phyloP scores from a whole-genome alignment of 53 echinoderm and acorn worm species.

The Holothuria leucospilota region DNA sequence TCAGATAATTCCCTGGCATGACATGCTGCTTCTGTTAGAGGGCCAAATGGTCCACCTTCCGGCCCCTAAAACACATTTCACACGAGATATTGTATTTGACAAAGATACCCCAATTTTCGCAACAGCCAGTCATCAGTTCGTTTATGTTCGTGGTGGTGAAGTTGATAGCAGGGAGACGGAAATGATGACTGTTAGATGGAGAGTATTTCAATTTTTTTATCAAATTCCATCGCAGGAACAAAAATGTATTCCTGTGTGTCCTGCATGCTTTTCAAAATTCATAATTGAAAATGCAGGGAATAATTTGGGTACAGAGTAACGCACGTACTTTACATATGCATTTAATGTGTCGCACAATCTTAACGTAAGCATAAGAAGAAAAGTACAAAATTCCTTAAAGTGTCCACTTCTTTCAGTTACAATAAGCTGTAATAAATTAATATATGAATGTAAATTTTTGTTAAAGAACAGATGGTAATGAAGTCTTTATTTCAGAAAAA shows the following conservation, averaged over 20 bases:
- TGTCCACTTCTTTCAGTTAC: too few species aligned
- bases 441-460: too few species aligned
- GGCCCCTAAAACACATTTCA: constrained; percentile 56
- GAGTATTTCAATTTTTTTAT: constrained; percentile 3
- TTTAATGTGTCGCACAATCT: too few species aligned
- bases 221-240: neutral
- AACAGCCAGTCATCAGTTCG: constrained; percentile 41
- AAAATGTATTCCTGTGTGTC: neutral
- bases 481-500: too few species aligned
- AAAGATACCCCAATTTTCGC: constrained; percentile 49
- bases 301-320: neutral
- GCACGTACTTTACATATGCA: too few species aligned
- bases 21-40: constrained; percentile 41
- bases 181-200: constrained; percentile 58
- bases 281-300: neutral
- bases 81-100: constrained; percentile 38
- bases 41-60: constrained; percentile 49
- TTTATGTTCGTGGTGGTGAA: constrained; percentile 42
- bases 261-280: neutral
- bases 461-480: too few species aligned
- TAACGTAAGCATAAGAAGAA: too few species aligned
- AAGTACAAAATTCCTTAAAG: too few species aligned
- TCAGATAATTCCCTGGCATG: constrained; percentile 42
- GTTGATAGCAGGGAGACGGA: constrained; percentile 61
- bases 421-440: too few species aligned